Evolutionary conservation across 2,888 invertebrate species (phyloP).

Genomic region (Apodemia hepburni): DNA sequence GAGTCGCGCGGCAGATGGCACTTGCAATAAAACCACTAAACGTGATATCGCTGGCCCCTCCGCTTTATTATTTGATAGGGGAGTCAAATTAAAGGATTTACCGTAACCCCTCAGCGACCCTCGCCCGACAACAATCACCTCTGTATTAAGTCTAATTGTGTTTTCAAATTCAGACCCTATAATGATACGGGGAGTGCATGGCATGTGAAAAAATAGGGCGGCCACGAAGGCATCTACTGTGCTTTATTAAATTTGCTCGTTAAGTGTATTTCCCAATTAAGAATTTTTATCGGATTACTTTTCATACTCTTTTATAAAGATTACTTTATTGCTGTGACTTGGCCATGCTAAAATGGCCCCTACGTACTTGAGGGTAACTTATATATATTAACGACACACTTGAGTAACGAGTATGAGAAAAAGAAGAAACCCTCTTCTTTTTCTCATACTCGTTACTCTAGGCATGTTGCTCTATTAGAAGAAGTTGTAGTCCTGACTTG

Average conservation of each 20-base stretch:
- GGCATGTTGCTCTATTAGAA: no score
- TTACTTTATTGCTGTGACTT: no score
- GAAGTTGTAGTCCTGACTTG: no score
- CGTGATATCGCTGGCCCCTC: slow-evolving; percentile 71
- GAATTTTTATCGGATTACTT: slow-evolving; percentile 6
- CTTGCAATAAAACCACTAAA: slow-evolving; percentile 80
- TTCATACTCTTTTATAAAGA: background rate
- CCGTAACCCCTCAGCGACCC: slow-evolving; percentile 73
- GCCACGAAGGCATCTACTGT: slow-evolving; percentile 49
- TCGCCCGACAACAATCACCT: slow-evolving; percentile 77
- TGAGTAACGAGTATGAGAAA: no score
- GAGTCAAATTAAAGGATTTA: slow-evolving; percentile 80
- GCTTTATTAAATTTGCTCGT: slow-evolving; percentile 56
- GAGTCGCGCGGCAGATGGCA: slow-evolving; percentile 72
- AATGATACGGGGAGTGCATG: slow-evolving; percentile 50
- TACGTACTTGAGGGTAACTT: no score
- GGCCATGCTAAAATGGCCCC: no score
- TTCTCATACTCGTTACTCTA: no score
- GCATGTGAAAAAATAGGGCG: slow-evolving; percentile 68
- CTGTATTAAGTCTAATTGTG: slow-evolving; percentile 81
- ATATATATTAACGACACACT: no score
- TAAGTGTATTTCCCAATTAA: slow-evolving; percentile 44
- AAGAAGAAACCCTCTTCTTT: no score
- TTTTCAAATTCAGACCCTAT: slow-evolving; percentile 77
- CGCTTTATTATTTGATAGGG: slow-evolving; percentile 79